Evolutionary conservation across 2,888 invertebrate species (phyloP).

Genomic region (Drosophila recens): DNA sequence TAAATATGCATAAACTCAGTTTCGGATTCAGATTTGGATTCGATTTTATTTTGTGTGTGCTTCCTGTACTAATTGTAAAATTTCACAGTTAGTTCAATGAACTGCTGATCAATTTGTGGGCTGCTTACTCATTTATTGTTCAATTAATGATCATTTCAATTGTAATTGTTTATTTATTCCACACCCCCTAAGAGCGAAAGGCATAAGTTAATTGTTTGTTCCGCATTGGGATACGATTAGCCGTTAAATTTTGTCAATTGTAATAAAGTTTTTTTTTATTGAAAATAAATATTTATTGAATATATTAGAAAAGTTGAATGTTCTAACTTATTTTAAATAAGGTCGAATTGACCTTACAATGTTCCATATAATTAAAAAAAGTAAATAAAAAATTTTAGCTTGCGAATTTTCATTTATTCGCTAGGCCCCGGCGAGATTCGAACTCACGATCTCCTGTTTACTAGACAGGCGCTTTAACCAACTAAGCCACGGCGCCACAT

Average conservation of each 20-base stretch:
- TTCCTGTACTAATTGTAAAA: constrained; percentile 35
- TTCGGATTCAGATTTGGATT: constrained; percentile 6
- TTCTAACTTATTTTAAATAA: neutral
- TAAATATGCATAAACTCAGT: constrained; percentile 7
- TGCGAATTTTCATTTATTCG: constrained; percentile 16
- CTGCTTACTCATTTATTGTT: constrained; percentile 54
- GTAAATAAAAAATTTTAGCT: neutral
- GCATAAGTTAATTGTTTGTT: constrained; percentile 14
- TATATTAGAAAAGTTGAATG: neutral
- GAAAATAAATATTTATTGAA: neutral
- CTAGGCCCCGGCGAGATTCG: constrained; percentile 85
- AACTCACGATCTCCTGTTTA: constrained; percentile 86
- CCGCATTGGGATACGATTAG: neutral
- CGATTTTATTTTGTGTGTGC: constrained; percentile 34
- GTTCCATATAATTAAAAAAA: neutral
- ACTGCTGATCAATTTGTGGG: constrained; percentile 58
- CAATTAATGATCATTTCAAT: constrained; percentile 58
- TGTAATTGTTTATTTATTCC: constrained; percentile 60
- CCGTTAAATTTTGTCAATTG: neutral
- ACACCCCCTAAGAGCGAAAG: constrained; percentile 46
- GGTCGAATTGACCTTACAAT: neutral
- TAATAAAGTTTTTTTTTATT: neutral
- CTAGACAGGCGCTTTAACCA: constrained; percentile 86
- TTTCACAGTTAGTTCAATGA: constrained; percentile 64
- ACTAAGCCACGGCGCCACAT: constrained; percentile 85